Evolutionary conservation across 2,797 vertebrate genomes (phyloP).

Genomic region (Lacerta viridis): DNA sequence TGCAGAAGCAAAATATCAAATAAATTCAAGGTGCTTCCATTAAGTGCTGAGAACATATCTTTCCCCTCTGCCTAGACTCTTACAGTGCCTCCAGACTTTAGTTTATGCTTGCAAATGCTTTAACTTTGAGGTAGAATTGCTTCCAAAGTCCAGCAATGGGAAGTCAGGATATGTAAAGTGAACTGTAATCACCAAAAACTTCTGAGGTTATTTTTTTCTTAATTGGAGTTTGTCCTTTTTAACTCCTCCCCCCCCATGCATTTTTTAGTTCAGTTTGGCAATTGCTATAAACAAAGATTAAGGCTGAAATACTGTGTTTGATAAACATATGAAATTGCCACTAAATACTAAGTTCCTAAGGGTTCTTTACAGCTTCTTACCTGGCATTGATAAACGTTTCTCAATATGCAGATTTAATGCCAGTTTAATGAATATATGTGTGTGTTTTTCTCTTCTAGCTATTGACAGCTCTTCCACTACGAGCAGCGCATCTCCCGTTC

Average conservation of each 20-base stretch:
- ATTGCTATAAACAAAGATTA: slow-evolving; percentile 30
- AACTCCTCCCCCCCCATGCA: slow-evolving; percentile 3
- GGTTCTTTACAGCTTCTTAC: slow-evolving; percentile 11
- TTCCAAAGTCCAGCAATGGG: neutral
- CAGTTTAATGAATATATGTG: slow-evolving; percentile 29
- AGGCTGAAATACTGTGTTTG: neutral
- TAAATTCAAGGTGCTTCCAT: too few species aligned
- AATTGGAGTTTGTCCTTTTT: slow-evolving; percentile 24
- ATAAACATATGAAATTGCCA: neutral
- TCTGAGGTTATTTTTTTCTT: slow-evolving; percentile 3
- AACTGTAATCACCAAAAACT: neutral
- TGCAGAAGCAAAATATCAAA: too few species aligned
- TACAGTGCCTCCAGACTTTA: neutral
- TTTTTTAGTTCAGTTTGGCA: slow-evolving; percentile 21
- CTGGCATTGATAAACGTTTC: neutral
- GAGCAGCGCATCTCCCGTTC: slow-evolving; percentile 92
- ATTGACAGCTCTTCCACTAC: slow-evolving; percentile 94
- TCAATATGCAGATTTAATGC: neutral
- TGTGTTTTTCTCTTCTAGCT: slow-evolving; percentile 78
- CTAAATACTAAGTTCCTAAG: neutral
- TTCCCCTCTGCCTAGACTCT: neutral
- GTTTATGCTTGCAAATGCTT: neutral
- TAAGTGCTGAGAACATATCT: neutral
- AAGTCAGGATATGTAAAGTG: neutral
- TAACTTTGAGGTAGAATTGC: neutral